Base-by-base conservation (phyloP, 2,888 invertebrate genomes). In the Eupelmus urozonus region DNA sequence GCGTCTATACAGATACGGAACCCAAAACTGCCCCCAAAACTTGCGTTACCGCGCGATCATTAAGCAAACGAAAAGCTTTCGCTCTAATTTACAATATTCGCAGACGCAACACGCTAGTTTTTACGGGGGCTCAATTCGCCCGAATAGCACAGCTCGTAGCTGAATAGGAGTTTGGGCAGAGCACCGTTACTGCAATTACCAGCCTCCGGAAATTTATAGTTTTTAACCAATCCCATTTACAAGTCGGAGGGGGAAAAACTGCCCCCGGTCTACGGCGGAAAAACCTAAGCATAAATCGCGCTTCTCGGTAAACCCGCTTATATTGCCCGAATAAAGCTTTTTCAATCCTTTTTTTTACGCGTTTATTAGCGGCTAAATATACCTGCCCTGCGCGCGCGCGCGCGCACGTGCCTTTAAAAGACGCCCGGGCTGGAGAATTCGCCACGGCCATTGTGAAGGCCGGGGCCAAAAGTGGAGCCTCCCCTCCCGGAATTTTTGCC, bases 271-370 rank as follows among this genome's bases (percentile, higher is more conserved):
- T 29, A 53, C 53, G 34, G 53, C 65, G 57, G 27, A 51, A 76
- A 62, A 76, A 76, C 13, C 42, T 62, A 18, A 51, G 69, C 70
- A 71, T 76, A 76, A 76, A 76, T 76, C 51, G 51, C 40, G 42
- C 3, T 71, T 65, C 70, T 11, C 40, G 40, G 40, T 71, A 51
- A n/a, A 51, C 18, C 34, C 65, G 13, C 13, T 16, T 42, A 42
- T 27, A 42, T 49, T 34, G 20, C 45, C 63, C 16, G 18, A 42
- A 66, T 65, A 74, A 57, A 59, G 42, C 18, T 51, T 67, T 51
- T 57, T 70, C 66, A 78, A 78, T 78, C 72, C 77, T 78, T 78
- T 78, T 71, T 76, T 77, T 77, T 59, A 71, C 27, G 13, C n/a
- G 55, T 62, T 78, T 70, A 71, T 76, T 76, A 34, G n/a, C 42